phyloP scores from a whole-genome alignment of 2,888 invertebrate species.

The Odontocerum albicorne region DNA sequence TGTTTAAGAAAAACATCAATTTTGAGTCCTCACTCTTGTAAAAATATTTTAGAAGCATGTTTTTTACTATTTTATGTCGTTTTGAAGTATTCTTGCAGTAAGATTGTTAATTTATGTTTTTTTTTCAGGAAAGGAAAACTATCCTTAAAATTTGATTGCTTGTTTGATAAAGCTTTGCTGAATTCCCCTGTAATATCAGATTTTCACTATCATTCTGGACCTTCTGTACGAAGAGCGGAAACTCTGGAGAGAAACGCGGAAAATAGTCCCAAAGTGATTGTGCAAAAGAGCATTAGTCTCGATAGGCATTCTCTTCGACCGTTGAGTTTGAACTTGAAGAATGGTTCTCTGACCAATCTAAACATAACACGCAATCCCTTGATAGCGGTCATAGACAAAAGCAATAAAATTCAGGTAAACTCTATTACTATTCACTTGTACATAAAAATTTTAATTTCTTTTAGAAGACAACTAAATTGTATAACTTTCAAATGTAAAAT shows the following conservation, averaged over 20 bases:
- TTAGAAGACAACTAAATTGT: too few relatives aligned
- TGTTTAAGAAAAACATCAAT: too few relatives aligned
- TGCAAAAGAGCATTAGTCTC: slow-evolving; percentile 48
- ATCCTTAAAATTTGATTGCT: slow-evolving; percentile 53
- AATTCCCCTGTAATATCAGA: slow-evolving; percentile 45
- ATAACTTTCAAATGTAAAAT: too few relatives aligned
- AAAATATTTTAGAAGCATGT: too few relatives aligned
- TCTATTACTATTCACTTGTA: background rate
- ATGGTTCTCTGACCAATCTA: slow-evolving; percentile 46
- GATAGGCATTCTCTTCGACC: slow-evolving; percentile 50
- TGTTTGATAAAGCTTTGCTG: slow-evolving; percentile 43
- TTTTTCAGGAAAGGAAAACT: slow-evolving; percentile 48
- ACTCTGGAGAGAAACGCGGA: slow-evolving; percentile 5
- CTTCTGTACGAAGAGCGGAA: slow-evolving; percentile 13
- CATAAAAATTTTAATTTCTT: background rate
- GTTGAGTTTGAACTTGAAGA: slow-evolving; percentile 46
- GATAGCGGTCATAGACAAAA: slow-evolving; percentile 53
- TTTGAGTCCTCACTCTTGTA: too few relatives aligned
- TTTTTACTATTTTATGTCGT: background rate
- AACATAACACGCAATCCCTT: slow-evolving; percentile 47
- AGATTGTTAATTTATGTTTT: background rate
- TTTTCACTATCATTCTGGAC: slow-evolving; percentile 37
- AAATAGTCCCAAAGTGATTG: slow-evolving; percentile 38
- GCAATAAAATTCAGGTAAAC: slow-evolving; percentile 52
- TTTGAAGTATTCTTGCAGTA: background rate